Evolutionary conservation across 2,113 vertebrate genomes (phyloP), one percentile per base, ranked within the genome.

Genomic region (Agelaius tricolor): DNA sequence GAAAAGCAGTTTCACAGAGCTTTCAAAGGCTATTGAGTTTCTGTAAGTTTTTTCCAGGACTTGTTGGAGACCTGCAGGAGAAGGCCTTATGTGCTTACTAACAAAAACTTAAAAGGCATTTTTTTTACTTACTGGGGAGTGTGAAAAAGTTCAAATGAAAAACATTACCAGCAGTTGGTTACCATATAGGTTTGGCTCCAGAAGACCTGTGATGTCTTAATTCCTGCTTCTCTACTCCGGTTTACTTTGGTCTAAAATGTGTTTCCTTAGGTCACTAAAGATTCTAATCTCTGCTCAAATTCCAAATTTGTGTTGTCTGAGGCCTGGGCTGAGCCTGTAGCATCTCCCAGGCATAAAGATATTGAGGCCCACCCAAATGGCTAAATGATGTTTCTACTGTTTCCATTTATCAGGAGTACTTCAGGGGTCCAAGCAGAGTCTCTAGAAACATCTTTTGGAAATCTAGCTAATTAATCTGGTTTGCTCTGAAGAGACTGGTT

Each of bases 351-450:
- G 12, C 41, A 30, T 24, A 6, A 11, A 39, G 28, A 15, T 51
- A 27, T 3, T 55, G 30, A 33, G 61, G 61, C 10, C 44, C 54
- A 46, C 17, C 28, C 18, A 14, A 41, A 47, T 35, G 31, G 16
- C 52, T 43, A 4, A 68, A 2, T 1, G 22, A 6, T 63, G 1
- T 7, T 20, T 28, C 16, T 89, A 0, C 43, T 20, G 9, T 26
- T 76, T 47, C 20, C 31, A 14, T 55, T 72, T 62, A 5, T 39
- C n/a, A 47, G 41, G 61, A 54, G 13, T 54, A 9, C 24, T 61
- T 2, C 5, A 17, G 15, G 19, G 58, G 46, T 41, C 73, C 3
- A 1, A 39, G 30, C 16, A 49, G 47, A 72, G 4, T 57, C 26
- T 78, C 17, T 57, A 26, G 47, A 46, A 71, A 3, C 26, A 43